Evolutionary conservation across 2,113 vertebrate species (phyloP), one percentile per base, ranked within the genome.

Genomic region (Vulpes vulpes): DNA sequence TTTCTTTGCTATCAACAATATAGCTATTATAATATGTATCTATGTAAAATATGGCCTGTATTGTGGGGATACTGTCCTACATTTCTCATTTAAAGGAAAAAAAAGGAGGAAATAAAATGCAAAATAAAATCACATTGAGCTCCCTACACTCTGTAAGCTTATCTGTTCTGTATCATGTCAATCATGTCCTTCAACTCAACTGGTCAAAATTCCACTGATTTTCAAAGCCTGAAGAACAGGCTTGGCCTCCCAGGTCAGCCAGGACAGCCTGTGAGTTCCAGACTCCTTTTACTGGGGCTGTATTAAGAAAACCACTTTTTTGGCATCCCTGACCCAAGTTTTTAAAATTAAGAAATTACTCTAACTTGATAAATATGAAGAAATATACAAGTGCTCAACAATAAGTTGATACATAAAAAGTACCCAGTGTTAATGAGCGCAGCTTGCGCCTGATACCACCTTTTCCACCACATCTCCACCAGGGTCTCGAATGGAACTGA

Each of bases 1-100:
- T 78, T 91, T 71, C 90, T 74, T 95, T 71, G n/a, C 60, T 53
- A 55, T 16, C 27, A n/a, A 59, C 35, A 81, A 93, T 95, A 71
- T 2, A 78, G 55, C 57, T 71, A 78, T 55, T 53, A 10, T 64
- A 20, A 23, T 60, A 30, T n/a, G 12, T 53, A 5, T 7, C 17
- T 67, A 49, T 74, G 60, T 87, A 91, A 85, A 85, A 12, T 32
- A 62, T 20, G 82, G 49, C 32, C n/a, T 53, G 57, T 32, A 32
- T 25, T 57, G 53, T 25, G 11, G 27, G 19, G n/a, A 10, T 30
- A 8, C 23, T 10, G 20, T 16, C 73, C 14, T 35, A 69, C 8
- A 43, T 62, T 94, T 94, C 38, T 85, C 71, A 80, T 57, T 93
- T 62, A 84, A 74, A 59, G 80, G 59, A 64, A 64, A 87, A 64